Base-by-base conservation (phyloP, 2,888 invertebrate genomes). In the Amitus sp. region DNA sequence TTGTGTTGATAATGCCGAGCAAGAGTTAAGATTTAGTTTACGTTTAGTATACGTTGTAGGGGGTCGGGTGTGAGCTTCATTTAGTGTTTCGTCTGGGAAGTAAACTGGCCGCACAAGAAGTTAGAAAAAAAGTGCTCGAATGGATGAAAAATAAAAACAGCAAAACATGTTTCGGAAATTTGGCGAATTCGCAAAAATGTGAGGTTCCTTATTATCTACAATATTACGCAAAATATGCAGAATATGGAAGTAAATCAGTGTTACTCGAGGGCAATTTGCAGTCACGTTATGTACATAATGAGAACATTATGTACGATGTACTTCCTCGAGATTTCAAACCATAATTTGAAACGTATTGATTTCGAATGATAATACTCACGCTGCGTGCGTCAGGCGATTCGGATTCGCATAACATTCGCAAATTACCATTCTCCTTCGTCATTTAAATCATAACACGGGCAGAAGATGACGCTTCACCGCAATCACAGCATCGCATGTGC, bases 361-460 rank as follows among this genome's bases (percentile, higher is more conserved):
- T 46, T 23, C 53, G 50, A 60, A 60, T 54, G 28, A 50, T 54
- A 40, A 18, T 27, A 42, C 54, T 47, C 60, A 60, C 54, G 60
- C 50, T 28, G 54, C 42, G 42, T 42, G 20, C 53, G 40, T 52
- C 59, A 45, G 33, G 52, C 46, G 23, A 46, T 33, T 53, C 23
- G 13, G 15, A 13, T 23, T n/a, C 23, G 34, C 19, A 42, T 40
- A 40, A 54, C 5, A 49, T 39, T 13, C 30, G 33, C 46, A 54
- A 54, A 42, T 47, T 47, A 42, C 34, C 28, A 33, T 56, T 23
- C 52, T 42, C 42, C 53, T 45, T 59, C 48, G 23, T 48, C 45
- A 53, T 46, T 53, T 28, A 53, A 59, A 51, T 58, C 52, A 58
- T 52, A 42, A 47, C 58, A 39, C 56, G 20, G 5, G 47, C 20